Base-by-base conservation (phyloP, 1,140 invertebrate species). In the Maniola jurtina region DNA sequence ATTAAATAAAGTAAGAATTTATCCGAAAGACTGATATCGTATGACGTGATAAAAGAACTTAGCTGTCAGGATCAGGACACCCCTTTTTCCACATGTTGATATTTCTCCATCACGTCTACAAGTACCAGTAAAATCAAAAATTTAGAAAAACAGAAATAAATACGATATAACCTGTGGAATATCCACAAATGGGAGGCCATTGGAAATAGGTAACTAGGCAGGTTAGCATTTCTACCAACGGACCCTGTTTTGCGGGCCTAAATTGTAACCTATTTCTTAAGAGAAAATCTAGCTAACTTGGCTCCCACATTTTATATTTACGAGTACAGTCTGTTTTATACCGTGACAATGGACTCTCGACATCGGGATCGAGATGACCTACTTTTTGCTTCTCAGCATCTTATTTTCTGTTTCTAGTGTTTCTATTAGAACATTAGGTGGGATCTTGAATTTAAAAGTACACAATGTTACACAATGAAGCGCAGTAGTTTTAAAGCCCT, bases 331-430 rank as follows among this genome's bases (percentile, higher is more conserved):
- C 10, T 3, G 38, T 9, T 40, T 45, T 45, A 45, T 11, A 45
- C 11, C 9, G 61, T 15, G 50, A 64, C 55, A 57, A 64, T 47
- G 34, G 54, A 1, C 11, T n/a, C 56, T 64, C 62, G 16, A 35
- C 62, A 56, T 57, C 62, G 40, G 62, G 25, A 35, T 64, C 54
- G 35, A 57, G 62, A 57, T 57, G 54, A 64, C 54, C 54, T 15
- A 64, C 40, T 64, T 64, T 64, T 54, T 34, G 47, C 56, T 56
- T 57, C 54, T 64, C 36, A 48, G 33, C 35, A 35, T 64, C 42
- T n/a, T 33, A 47, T 59, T 59, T 42, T 58, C 11, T 16, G 38
- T 25, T 59, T 13, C 16, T 13, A 13, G 42, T 45, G 42, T n/a
- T n/a, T 11, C 42, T n/a, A n/a, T 6, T 45, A 45, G 42, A 38